phyloP scores from a whole-genome alignment of 2,888 invertebrate species.

The Catocala nupta region DNA sequence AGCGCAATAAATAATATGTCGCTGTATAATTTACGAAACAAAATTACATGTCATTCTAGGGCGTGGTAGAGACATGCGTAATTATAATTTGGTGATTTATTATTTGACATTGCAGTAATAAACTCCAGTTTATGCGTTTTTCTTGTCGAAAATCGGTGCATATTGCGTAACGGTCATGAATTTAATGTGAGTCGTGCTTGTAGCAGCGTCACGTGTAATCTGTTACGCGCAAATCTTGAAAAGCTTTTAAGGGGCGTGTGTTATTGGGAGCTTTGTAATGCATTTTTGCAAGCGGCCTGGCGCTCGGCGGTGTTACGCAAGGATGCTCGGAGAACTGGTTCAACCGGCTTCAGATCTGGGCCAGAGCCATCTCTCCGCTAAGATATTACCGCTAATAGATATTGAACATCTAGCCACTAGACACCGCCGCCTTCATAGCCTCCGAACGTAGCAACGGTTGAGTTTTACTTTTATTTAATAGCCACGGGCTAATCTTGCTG shows the following conservation, averaged over 20 bases:
- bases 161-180: constrained; percentile 67
- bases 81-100: constrained; percentile 82
- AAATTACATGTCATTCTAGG: constrained; percentile 80
- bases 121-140: constrained; percentile 68
- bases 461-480: constrained; percentile 38
- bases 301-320: constrained; percentile 76
- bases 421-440: constrained; percentile 39
- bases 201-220: constrained; percentile 66
- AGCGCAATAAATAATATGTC: constrained; percentile 78
- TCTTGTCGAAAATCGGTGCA: constrained; percentile 77
- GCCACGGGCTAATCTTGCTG: constrained; percentile 23
- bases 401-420: constrained; percentile 71
- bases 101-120: constrained; percentile 70
- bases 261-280: constrained; percentile 79
- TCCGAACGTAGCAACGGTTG: constrained; percentile 17
- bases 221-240: constrained; percentile 76
- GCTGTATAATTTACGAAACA: constrained; percentile 78
- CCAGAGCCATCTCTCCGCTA: constrained; percentile 83
- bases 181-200: constrained; percentile 66
- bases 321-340: constrained; percentile 81
- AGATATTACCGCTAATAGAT: constrained; percentile 84
- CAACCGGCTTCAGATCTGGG: constrained; percentile 83
- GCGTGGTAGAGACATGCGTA: constrained; percentile 75
- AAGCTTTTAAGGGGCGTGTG: constrained; percentile 79
- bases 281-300: constrained; percentile 79